Conservation (phyloP, 2,113 vertebrate species). For the Oryzias melastigma region DNA sequence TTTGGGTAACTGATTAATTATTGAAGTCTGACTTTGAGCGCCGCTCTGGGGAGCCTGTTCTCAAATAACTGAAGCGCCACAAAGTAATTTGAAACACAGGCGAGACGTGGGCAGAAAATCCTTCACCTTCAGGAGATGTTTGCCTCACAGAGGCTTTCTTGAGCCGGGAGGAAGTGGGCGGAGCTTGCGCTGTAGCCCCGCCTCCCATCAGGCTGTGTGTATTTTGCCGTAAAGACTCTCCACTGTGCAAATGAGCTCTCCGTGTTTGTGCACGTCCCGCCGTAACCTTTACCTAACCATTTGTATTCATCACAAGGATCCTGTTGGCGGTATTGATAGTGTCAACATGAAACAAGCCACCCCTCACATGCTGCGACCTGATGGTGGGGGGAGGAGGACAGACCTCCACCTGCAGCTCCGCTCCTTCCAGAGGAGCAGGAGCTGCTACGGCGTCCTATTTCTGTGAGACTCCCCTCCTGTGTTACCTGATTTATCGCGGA, state of each 20-base stretch:
- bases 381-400: conserved; percentile 25
- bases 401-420: conserved; percentile 46
- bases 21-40: neutral
- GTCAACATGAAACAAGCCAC: conserved; percentile 41
- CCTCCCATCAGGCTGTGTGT: neutral
- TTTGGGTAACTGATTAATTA: conserved; percentile 1
- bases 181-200: too few species aligned
- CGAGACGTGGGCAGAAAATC: neutral
- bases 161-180: too few species aligned
- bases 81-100: neutral
- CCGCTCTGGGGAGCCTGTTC: neutral
- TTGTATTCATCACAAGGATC: conserved; percentile 60
- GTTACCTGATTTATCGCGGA: conserved; percentile 53
- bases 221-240: too few species aligned
- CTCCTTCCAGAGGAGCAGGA: conserved; percentile 33
- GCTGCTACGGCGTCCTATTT: conserved; percentile 42
- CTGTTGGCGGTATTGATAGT: conserved; percentile 50
- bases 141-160: neutral
- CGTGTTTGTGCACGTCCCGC: conserved; percentile 33
- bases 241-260: too few species aligned
- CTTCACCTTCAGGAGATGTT: neutral
- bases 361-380: conserved; percentile 5
- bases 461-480: conserved; percentile 28
- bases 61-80: neutral
- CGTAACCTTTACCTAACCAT: conserved; percentile 50